Conservation (phyloP, 2,113 vertebrate species). For the Aegotheles bennettii region DNA sequence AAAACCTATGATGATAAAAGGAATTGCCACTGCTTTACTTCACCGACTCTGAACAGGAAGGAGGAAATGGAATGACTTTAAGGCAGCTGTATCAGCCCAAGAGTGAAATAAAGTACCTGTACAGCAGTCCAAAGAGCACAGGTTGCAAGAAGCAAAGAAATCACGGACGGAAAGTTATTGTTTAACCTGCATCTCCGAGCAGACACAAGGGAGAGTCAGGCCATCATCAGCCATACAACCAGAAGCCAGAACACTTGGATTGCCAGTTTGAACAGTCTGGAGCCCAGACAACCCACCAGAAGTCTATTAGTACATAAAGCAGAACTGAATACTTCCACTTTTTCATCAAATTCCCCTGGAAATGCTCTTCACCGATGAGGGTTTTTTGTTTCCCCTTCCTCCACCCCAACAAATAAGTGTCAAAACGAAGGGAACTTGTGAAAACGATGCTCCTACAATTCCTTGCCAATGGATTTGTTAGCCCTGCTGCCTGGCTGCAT, state of each 20-base stretch:
- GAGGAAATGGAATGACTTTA: background rate
- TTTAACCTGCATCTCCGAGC: conserved; percentile 36
- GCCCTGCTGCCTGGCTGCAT: background rate
- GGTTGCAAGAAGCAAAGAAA: background rate
- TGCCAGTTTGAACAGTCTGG: background rate
- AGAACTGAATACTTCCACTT: background rate
- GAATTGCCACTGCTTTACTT: background rate
- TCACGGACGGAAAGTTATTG: background rate
- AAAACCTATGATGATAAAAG: background rate
- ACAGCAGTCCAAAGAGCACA: background rate
- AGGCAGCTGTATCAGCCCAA: background rate
- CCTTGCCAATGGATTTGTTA: background rate
- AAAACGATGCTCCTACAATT: background rate
- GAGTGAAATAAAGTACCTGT: background rate
- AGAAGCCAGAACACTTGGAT: background rate
- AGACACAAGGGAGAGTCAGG: background rate
- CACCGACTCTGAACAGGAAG: background rate
- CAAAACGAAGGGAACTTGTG: background rate
- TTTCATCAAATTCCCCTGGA: background rate
- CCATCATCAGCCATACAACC: accelerated
- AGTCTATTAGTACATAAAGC: background rate
- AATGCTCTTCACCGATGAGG: background rate
- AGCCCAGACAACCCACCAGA: background rate
- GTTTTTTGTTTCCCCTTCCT: background rate
- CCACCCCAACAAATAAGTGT: background rate